phyloP scores from a whole-genome alignment of 92 coral and sea anemone species.

The Bergia puertoricense region DNA sequence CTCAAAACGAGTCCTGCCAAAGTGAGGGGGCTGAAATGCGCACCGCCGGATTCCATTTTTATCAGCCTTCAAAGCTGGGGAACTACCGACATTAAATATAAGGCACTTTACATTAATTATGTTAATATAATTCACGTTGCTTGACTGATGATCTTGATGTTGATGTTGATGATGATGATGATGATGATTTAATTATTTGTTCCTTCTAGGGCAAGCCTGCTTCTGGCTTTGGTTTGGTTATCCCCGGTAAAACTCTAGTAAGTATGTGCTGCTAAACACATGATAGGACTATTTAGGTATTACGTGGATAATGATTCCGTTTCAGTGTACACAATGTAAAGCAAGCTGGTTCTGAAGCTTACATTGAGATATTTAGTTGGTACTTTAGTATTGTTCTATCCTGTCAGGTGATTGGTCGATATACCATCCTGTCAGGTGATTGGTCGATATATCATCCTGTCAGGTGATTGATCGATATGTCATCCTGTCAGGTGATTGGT shows the following conservation, averaged over 20 bases:
- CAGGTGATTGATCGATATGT: too few relatives aligned
- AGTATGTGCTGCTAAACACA: constrained; percentile 28
- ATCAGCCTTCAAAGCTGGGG: not conserved
- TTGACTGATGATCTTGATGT: not conserved
- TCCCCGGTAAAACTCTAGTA: constrained; percentile 91
- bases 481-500: too few relatives aligned
- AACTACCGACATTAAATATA: not conserved
- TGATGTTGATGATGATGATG: not conserved
- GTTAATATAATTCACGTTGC: not conserved
- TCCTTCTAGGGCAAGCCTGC: constrained; percentile 43
- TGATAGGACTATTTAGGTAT: not conserved
- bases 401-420: too few relatives aligned
- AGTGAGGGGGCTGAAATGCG: too few relatives aligned
- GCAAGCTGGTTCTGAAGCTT: too few relatives aligned
- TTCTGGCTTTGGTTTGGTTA: constrained; percentile 81
- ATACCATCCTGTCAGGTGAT: too few relatives aligned
- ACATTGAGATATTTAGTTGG: too few relatives aligned
- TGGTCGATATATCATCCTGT: too few relatives aligned
- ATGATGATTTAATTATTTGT: not conserved
- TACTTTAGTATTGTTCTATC: too few relatives aligned
- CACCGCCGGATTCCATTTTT: too few relatives aligned
- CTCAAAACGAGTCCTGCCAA: too few relatives aligned
- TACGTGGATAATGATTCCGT: not conserved
- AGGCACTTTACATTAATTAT: not conserved
- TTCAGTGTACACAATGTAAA: not conserved